phyloP scores from a whole-genome alignment of 2,113 vertebrate genomes.

The Emydocephalus ijimae region DNA sequence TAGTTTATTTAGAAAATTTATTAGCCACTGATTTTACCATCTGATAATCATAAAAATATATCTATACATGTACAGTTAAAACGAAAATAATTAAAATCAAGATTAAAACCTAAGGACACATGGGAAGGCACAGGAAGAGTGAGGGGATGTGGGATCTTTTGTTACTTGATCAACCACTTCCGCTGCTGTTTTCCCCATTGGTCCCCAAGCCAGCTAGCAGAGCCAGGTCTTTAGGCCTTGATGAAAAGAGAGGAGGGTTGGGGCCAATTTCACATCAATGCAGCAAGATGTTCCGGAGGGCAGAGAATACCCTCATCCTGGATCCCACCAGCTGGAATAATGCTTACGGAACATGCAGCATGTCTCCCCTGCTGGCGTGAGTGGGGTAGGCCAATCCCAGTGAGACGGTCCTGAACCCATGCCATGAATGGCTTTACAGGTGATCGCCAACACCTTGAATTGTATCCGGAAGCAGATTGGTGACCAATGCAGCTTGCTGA shows the following conservation, averaged over 20 bases:
- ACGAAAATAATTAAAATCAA: neutral
- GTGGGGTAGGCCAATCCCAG: neutral
- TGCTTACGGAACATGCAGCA: neutral
- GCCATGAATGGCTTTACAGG: neutral
- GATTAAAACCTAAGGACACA: neutral
- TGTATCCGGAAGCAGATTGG: neutral
- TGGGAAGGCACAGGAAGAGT: neutral
- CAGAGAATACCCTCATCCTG: neutral
- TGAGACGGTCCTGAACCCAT: neutral
- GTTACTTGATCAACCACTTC: neutral
- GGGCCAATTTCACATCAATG: neutral
- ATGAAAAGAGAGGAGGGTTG: neutral
- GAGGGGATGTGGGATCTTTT: neutral
- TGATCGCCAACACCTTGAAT: neutral
- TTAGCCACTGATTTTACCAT: neutral
- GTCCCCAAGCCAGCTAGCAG: neutral
- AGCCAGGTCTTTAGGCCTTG: neutral
- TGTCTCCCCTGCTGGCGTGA: neutral
- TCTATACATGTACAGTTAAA: neutral
- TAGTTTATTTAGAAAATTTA: neutral
- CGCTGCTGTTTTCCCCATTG: neutral
- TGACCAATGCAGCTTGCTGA: neutral
- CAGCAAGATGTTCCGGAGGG: neutral
- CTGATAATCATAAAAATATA: neutral
- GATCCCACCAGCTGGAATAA: neutral